phyloP scores from a whole-genome alignment of 1,140 invertebrate species.

The Bursaphelenchus mucronatus region DNA sequence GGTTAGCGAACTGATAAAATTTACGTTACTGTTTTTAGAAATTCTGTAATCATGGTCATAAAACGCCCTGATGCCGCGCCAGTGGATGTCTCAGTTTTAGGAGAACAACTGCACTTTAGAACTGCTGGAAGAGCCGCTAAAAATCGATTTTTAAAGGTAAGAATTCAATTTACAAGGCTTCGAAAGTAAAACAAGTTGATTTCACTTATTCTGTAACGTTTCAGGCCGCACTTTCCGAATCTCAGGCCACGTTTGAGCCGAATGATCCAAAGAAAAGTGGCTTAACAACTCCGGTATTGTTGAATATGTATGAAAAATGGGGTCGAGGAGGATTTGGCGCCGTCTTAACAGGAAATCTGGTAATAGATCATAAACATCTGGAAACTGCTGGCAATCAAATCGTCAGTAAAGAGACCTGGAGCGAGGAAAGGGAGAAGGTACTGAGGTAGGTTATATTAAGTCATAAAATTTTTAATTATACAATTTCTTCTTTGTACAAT shows the following conservation, averaged over 20 bases:
- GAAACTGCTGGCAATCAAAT: conserved; percentile 26
- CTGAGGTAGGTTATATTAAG: conserved; percentile 12
- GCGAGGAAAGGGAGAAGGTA: conserved; percentile 5
- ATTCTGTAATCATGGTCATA: too few relatives aligned
- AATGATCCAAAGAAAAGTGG: conserved; percentile 12
- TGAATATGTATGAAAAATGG: conserved; percentile 33
- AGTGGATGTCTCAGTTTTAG: conserved; percentile 11
- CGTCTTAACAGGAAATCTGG: conserved; percentile 32
- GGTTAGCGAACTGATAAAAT: too few relatives aligned
- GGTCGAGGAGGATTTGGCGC: conserved; percentile 36
- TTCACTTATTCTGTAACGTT: not conserved
- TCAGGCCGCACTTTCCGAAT: conserved; percentile 27
- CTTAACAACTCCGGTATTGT: conserved; percentile 20
- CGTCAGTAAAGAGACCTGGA: conserved; percentile 4
- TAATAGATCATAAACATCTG: conserved; percentile 30
- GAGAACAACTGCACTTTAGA: conserved; percentile 12
- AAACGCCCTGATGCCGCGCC: not conserved
- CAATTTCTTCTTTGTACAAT: conserved; percentile 28
- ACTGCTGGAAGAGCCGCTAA: conserved; percentile 21
- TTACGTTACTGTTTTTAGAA: too few relatives aligned
- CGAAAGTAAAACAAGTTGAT: too few relatives aligned
- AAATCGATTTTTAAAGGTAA: conserved; percentile 40
- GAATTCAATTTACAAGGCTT: not conserved
- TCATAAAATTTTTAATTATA: conserved; percentile 26
- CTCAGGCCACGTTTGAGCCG: not conserved